Base-by-base conservation (phyloP, 37 sponge, comb jelly and placozoan species). In the Aplysina aerophoba region DNA sequence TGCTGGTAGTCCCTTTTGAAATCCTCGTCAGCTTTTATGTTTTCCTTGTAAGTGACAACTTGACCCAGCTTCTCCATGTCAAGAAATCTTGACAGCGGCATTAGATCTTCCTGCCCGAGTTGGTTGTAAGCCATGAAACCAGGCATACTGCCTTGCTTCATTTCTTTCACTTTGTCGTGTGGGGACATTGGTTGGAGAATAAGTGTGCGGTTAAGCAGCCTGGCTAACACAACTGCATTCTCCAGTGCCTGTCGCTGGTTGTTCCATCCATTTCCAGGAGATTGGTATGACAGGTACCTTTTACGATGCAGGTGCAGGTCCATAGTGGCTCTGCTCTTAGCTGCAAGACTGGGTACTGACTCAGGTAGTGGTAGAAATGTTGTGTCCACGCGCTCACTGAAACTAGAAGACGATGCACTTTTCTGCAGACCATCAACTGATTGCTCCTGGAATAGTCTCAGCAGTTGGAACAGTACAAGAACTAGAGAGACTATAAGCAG, bases 201-300 rank as follows among this genome's bases (percentile, higher is more conserved):
- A 17, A 95, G 89, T 5, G 96, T 95, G 21, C 96, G 74, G 82
- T 95, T 92, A 30, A 95, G 87, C 22, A 95, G 81, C 35, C 82
- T 85, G 0, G 96, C 83, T 19, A 95, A 38, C 20, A 92, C 88
- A 4, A 92, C 62, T 31, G 96, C 96, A 59, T 86, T 88, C 72
- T 95, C 96, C 35, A 95, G 63, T 31, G 91, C 96, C 28, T 90
- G 81, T 40, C 96, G 38, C 85, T 95, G 96, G 73, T 95, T 95
- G 85, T 95, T 95, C 96, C 96, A 95, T 0, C 96, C 96, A 59
- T 95, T 95, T 0, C 96, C 96, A 17, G 93, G 90, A n/a, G 93
- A 90, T 71, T 93, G 94, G 73, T 88, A 93, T 15, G 94, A 90
- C 0, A 93, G 80, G 35, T 84, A 87, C 81, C 36, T 44, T 8